phyloP scores from a whole-genome alignment of 2,113 vertebrate genomes.

The Oxyura jamaicensis region DNA sequence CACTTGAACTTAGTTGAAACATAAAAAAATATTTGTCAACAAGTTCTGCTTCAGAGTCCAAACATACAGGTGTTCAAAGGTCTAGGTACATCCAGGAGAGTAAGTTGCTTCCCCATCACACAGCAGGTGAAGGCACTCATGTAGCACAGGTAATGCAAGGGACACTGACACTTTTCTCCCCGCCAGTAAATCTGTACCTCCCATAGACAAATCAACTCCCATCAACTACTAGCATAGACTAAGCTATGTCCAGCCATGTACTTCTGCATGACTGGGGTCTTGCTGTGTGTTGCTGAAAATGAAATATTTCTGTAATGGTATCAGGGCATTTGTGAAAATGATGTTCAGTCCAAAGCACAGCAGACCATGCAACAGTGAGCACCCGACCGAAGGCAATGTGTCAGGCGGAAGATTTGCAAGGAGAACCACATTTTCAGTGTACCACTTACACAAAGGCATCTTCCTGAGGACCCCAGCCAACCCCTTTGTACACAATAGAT shows the following conservation, averaged over 20 bases:
- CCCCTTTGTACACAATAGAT: neutral
- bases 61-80: neutral
- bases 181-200: neutral
- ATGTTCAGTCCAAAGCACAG: neutral
- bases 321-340: neutral
- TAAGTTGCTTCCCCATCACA: neutral
- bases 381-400: neutral
- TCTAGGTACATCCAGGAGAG: neutral
- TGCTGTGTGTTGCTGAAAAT: neutral
- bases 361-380: neutral
- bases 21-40: neutral
- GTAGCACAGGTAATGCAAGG: rapidly evolving
- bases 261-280: neutral
- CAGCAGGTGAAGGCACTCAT: neutral
- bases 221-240: neutral
- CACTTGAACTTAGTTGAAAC: neutral
- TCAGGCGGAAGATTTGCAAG: neutral
- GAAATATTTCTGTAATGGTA: neutral
- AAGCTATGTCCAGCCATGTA: neutral
- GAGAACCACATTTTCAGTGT: neutral
- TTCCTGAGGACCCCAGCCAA: neutral
- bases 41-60: neutral
- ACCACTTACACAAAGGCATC: neutral
- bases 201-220: neutral
- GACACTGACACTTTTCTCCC: neutral